Conservation (phyloP, 1,140 invertebrate genomes). For the Drosophila arawakana region DNA sequence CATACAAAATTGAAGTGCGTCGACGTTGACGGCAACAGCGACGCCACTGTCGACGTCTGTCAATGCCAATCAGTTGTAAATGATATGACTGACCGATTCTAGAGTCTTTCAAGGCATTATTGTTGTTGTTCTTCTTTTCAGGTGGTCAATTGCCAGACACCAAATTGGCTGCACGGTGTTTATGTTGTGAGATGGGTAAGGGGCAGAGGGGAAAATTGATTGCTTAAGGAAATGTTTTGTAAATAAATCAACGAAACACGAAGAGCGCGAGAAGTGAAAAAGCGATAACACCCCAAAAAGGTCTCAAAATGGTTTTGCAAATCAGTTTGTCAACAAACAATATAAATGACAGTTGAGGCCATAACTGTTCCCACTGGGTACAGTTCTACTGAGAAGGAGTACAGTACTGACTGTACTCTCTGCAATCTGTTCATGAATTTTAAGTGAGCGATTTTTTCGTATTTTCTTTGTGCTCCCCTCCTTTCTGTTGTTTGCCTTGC, state of each 20-base stretch:
- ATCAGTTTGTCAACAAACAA: slow-evolving; percentile 29
- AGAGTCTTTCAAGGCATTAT: slow-evolving; percentile 50
- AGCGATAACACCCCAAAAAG: not conserved
- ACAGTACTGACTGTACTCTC: not conserved
- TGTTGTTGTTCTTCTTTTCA: slow-evolving; percentile 39
- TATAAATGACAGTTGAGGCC: not conserved
- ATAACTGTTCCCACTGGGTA: slow-evolving; percentile 3
- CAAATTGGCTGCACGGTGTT: slow-evolving; percentile 31
- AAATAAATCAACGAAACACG: slow-evolving; percentile 41
- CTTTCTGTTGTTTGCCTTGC: not conserved
- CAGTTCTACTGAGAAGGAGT: not conserved
- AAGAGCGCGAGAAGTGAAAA: not conserved
- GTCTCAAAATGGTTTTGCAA: slow-evolving; percentile 17
- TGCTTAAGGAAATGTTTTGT: slow-evolving; percentile 41
- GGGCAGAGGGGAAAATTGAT: slow-evolving; percentile 21
- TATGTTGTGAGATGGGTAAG: not conserved
- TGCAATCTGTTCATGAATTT: not conserved
- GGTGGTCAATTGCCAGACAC: slow-evolving; percentile 48
- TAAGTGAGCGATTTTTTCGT: not conserved
- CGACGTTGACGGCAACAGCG: slow-evolving; percentile 30
- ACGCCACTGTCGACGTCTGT: slow-evolving; percentile 61
- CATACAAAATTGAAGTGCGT: slow-evolving; percentile 72
- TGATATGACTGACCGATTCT: slow-evolving; percentile 68
- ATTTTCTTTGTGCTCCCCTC: not conserved
- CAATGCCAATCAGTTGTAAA: slow-evolving; percentile 77